Percentiles rank a stretch among this genome's conserved stretches.
Evolutionary conservation across 2,888 invertebrate genomes (phyloP).

Genomic region (Anarsia innoxiella): DNA sequence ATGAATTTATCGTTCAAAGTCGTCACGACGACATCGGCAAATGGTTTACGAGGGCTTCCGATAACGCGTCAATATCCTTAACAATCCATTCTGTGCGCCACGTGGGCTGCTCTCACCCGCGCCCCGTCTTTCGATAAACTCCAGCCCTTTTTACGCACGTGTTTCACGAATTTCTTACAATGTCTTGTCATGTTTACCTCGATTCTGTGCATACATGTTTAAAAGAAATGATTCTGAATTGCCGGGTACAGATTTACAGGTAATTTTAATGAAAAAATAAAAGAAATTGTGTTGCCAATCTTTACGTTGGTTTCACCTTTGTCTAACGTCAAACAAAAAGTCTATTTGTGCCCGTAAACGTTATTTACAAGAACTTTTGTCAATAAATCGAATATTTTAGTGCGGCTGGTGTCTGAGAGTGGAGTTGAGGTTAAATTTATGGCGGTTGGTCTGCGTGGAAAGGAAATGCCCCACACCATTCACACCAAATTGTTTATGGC

Average conservation of each 20-base stretch:
- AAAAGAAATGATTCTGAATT: too few relatives aligned
- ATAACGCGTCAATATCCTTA: slow-evolving; percentile 38
- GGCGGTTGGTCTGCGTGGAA: slow-evolving; percentile 30
- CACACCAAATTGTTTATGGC: slow-evolving; percentile 39
- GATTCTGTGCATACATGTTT: too few relatives aligned
- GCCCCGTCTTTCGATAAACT: too few relatives aligned
- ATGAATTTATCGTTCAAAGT: too few relatives aligned
- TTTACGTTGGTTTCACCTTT: too few relatives aligned
- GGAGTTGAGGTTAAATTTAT: slow-evolving; percentile 34
- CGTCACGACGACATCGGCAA: too few relatives aligned
- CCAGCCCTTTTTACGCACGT: not conserved
- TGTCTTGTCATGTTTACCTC: too few relatives aligned
- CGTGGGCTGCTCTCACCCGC: slow-evolving; percentile 3
- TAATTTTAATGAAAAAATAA: too few relatives aligned
- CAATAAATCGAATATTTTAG: slow-evolving; percentile 47
- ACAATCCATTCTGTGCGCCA: slow-evolving; percentile 24
- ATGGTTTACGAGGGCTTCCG: slow-evolving; percentile 34
- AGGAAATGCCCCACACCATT: slow-evolving; percentile 31
- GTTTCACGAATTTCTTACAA: too few relatives aligned
- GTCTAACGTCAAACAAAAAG: too few relatives aligned
- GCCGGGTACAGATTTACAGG: too few relatives aligned
- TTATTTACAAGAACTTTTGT: slow-evolving; percentile 14
- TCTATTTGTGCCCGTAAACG: slow-evolving; percentile 2
- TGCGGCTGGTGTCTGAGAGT: slow-evolving; percentile 30
- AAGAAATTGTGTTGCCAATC: too few relatives aligned